These are phyloP conservation scores for Sarcophaga bullata DNA, from an alignment of 1,140 invertebrate species.

Conservation along the genomic window DNA sequence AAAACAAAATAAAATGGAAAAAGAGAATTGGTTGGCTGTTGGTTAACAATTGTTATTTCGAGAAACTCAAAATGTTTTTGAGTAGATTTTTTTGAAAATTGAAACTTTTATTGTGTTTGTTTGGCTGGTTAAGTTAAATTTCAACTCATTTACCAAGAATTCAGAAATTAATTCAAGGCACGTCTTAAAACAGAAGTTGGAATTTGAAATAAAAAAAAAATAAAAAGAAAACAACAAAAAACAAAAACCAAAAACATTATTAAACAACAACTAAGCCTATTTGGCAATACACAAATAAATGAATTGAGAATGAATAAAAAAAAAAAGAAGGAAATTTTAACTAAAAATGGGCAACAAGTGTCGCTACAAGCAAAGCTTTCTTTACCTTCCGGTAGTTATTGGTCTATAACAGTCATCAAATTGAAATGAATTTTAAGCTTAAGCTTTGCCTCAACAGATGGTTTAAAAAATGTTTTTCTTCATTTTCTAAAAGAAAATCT, in stretches of 20 bases:
- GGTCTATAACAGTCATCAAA: neutral
- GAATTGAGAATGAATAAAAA: too few species aligned
- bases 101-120: neutral
- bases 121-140: too few species aligned
- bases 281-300: neutral
- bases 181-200: constrained; percentile 10
- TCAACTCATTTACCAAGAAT: neutral
- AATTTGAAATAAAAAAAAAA: constrained; percentile 15
- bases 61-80: constrained; percentile 22
- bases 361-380: neutral
- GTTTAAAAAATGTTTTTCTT: neutral
- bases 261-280: neutral
- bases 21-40: too few species aligned
- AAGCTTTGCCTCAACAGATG: neutral
- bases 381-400: constrained; percentile 10
- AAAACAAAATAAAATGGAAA: too few species aligned
- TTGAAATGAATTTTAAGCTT: neutral
- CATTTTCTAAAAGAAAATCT: too few species aligned
- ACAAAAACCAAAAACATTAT: neutral
- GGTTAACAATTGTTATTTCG: neutral
- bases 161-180: neutral
- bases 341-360: constrained; percentile 20
- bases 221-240: neutral
- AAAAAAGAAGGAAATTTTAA: constrained; percentile 1
- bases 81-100: neutral